A percentile compares a stretch with the other conserved stretches of the same genome.
phyloP scores from a whole-genome alignment of 2,113 vertebrate genomes.

The Callorhinus ursinus region DNA sequence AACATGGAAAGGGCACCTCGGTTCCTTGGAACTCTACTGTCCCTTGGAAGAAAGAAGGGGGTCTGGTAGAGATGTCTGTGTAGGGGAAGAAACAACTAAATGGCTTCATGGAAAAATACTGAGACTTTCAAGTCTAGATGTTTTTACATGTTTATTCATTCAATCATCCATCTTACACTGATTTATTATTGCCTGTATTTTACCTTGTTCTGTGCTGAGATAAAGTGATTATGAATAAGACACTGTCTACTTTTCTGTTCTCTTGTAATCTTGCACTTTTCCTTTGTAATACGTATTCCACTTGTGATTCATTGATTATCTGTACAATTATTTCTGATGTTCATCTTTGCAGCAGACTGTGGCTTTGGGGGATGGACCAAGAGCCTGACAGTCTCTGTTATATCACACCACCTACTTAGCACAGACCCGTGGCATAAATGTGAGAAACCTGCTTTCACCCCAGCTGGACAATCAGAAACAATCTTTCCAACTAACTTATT shows the following conservation, averaged over 20 bases:
- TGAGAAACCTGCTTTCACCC: background rate
- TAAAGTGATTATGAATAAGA: background rate
- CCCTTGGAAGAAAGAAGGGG: background rate
- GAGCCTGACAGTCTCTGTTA: background rate
- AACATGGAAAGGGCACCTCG: background rate
- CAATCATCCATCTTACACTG: background rate
- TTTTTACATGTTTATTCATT: background rate
- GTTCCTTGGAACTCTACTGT: background rate
- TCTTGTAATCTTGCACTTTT: background rate
- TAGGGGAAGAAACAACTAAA: fast-evolving
- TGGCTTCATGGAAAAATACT: background rate
- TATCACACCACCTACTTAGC: background rate
- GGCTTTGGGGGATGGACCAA: background rate
- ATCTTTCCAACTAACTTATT: background rate
- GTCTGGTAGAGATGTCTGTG: background rate
- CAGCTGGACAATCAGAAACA: background rate
- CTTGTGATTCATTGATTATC: background rate
- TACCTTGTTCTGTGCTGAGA: background rate
- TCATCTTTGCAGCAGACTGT: background rate
- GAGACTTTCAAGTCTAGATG: background rate
- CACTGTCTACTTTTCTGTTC: background rate
- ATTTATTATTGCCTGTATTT: background rate
- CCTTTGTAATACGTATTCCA: background rate
- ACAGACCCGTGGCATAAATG: background rate
- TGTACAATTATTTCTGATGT: background rate